These are phyloP conservation scores for Cerceris ruficornis DNA, from an alignment of 2,888 invertebrate genomes.

Conservation along the genomic window DNA sequence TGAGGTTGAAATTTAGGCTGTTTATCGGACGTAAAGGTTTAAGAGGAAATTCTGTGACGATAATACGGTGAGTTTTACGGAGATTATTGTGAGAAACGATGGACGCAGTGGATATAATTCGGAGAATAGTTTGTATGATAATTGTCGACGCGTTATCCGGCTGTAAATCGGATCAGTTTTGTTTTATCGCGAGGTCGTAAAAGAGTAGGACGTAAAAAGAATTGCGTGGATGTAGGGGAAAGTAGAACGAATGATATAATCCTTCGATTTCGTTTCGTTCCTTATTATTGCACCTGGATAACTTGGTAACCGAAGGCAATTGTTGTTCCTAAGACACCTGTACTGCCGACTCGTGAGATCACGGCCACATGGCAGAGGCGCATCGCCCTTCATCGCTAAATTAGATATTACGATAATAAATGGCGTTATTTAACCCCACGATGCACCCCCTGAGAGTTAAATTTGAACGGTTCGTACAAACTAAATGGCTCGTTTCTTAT, in stretches of 20 bases:
- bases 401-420: slow-evolving; percentile 67
- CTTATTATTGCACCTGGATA: slow-evolving; percentile 31
- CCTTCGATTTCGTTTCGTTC: slow-evolving; percentile 17
- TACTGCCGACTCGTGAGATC: slow-evolving; percentile 61
- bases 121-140: too few relatives aligned
- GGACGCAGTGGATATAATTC: too few relatives aligned
- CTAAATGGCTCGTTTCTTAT: slow-evolving; percentile 18
- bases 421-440: slow-evolving; percentile 60
- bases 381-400: slow-evolving; percentile 59
- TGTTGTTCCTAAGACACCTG: slow-evolving; percentile 57
- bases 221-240: neutral
- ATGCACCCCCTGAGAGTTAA: slow-evolving; percentile 42
- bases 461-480: slow-evolving; percentile 38
- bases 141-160: too few relatives aligned
- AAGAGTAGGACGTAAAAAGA: too few relatives aligned
- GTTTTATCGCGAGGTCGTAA: too few relatives aligned
- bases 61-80: neutral
- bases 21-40: too few relatives aligned
- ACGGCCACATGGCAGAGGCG: slow-evolving; percentile 56
- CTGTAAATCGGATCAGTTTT: too few relatives aligned
- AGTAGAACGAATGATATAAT: neutral
- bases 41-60: too few relatives aligned
- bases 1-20: too few relatives aligned
- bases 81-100: slow-evolving; percentile 1
- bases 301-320: slow-evolving; percentile 31